These are phyloP conservation scores for Anthopleura sola DNA, from an alignment of 64 coral and sea anemone genomes.

Conservation along the genomic window DNA sequence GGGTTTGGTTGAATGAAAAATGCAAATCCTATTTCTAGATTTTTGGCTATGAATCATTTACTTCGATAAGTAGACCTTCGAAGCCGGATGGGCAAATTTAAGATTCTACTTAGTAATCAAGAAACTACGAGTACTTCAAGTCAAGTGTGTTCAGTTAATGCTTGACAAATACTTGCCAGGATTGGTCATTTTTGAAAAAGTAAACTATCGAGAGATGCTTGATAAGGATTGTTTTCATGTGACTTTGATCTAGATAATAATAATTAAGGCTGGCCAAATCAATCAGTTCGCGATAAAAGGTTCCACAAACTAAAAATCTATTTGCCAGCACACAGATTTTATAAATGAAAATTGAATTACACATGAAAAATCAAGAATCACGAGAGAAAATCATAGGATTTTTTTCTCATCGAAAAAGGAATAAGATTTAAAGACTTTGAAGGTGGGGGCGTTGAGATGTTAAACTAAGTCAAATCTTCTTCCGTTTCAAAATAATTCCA, in stretches of 20 bases:
- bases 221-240: neutral
- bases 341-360: too few species aligned
- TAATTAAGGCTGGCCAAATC: neutral
- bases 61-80: neutral
- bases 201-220: neutral
- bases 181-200: neutral
- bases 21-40: neutral
- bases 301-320: neutral
- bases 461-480: conserved; percentile 7
- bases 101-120: neutral
- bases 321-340: too few species aligned
- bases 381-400: neutral
- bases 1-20: neutral
- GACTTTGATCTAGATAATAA: neutral
- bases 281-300: neutral
- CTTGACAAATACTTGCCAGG: neutral
- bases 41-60: neutral
- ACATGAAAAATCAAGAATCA: too few species aligned
- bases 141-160: conserved; percentile 1
- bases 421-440: neutral
- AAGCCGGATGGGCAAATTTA: neutral
- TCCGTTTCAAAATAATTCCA: neutral
- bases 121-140: neutral
- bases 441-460: neutral
- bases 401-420: neutral